Evolutionary conservation across 2,113 vertebrate genomes (phyloP).

Genomic region (Nanorana parkeri): DNA sequence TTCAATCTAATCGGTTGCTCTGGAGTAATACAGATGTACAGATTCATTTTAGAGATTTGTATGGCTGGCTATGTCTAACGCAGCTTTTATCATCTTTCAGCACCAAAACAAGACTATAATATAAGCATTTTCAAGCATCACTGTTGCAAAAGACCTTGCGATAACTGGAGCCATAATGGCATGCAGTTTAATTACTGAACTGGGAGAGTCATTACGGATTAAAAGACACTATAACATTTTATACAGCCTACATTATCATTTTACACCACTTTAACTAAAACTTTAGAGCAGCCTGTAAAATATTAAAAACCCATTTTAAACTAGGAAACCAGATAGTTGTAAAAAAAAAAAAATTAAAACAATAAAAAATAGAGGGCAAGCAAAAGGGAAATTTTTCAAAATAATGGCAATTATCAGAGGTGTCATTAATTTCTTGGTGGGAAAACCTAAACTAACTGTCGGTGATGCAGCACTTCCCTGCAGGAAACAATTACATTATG

Average conservation of each 20-base stretch:
- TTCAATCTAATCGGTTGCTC: too few species aligned
- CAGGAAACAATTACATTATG: slow-evolving; percentile 7
- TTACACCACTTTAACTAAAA: slow-evolving; percentile 23
- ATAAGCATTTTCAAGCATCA: slow-evolving; percentile 3
- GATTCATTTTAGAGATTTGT: too few species aligned
- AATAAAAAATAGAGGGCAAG: background rate
- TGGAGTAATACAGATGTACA: too few species aligned
- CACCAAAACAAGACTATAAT: background rate
- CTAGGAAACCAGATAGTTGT: background rate
- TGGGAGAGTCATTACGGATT: slow-evolving; percentile 15
- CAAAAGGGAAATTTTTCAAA: background rate
- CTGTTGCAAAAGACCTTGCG: background rate
- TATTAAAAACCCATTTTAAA: slow-evolving; percentile 15
- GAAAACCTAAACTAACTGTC: background rate
- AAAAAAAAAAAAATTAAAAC: background rate
- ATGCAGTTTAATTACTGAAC: slow-evolving; percentile 21
- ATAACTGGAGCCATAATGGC: background rate
- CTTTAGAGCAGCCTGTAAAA: background rate
- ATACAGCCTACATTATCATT: slow-evolving; percentile 30
- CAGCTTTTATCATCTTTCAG: background rate
- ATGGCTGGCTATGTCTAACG: too few species aligned
- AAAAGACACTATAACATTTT: slow-evolving; percentile 43
- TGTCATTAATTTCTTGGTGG: background rate
- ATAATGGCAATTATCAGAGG: background rate
- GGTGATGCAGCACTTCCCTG: background rate